These are phyloP conservation scores for Diaprepes abbreviatus DNA, from an alignment of 2,888 invertebrate species.

Conservation along the genomic window DNA sequence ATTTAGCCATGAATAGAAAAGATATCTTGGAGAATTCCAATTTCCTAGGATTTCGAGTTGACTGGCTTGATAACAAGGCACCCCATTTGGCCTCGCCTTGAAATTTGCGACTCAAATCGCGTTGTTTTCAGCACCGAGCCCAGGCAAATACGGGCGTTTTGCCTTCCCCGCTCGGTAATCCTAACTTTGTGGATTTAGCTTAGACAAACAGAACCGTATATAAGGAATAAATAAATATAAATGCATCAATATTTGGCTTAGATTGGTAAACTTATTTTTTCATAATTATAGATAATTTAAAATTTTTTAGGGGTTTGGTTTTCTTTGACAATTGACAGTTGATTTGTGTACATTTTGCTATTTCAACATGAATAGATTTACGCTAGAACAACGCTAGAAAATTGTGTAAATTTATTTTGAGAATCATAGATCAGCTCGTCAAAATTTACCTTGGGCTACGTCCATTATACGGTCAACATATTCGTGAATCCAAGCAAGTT, in stretches of 20 bases:
- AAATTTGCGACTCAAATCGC: constrained; percentile 50
- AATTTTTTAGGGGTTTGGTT: too few species aligned
- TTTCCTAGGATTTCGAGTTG: constrained; percentile 59
- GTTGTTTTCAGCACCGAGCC: constrained; percentile 30
- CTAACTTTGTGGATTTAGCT: constrained; percentile 5
- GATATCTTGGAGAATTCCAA: constrained; percentile 56
- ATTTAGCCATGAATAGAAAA: constrained; percentile 53
- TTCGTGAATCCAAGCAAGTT: too few species aligned
- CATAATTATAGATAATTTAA: too few species aligned
- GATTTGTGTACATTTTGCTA: too few species aligned
- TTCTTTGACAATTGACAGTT: too few species aligned
- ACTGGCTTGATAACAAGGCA: constrained; percentile 59
- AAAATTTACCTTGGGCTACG: too few species aligned
- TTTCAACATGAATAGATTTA: too few species aligned
- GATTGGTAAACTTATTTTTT: too few species aligned
- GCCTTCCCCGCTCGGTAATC: constrained; percentile 6
- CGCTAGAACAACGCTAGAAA: too few species aligned
- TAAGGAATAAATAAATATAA: constrained; percentile 6
- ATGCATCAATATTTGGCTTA: not conserved
- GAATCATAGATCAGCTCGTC: too few species aligned
- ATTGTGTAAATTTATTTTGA: too few species aligned
- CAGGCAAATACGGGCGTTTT: constrained; percentile 12
- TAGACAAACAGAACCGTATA: constrained; percentile 12
- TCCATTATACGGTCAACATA: too few species aligned
- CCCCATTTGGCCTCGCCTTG: constrained; percentile 55